Evolutionary conservation across 1,140 invertebrate species (phyloP).

Genomic region (Trachelipus rathkii): DNA sequence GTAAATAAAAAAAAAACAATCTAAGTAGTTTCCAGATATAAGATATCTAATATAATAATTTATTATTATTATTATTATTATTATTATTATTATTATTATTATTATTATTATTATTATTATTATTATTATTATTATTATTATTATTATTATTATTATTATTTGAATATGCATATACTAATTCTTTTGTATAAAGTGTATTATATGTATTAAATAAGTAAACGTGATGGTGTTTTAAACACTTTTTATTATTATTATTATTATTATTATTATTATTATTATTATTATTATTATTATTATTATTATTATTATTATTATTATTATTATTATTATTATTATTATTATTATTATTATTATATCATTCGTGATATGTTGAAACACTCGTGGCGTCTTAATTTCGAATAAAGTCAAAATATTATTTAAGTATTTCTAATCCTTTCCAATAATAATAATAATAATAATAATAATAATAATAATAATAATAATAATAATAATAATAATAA

Average conservation of each 20-base stretch:
- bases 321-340: not conserved
- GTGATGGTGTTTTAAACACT: conserved; percentile 3
- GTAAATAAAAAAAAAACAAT: too few species aligned
- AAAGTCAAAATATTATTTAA: too few species aligned
- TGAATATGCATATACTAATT: not conserved
- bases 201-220: conserved; percentile 1
- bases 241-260: not conserved
- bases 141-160: not conserved
- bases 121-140: not conserved
- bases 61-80: not conserved
- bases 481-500: too few species aligned
- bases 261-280: not conserved
- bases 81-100: conserved; percentile 15
- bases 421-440: too few species aligned
- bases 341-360: not conserved
- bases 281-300: not conserved
- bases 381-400: too few species aligned
- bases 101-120: not conserved
- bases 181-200: conserved; percentile 1
- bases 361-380: not conserved
- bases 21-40: too few species aligned
- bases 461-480: too few species aligned
- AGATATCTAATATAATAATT: not conserved
- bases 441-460: too few species aligned
- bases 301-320: not conserved